Evolutionary conservation across 1,140 invertebrate genomes (phyloP).

Genomic region (Drosophila pachea): DNA sequence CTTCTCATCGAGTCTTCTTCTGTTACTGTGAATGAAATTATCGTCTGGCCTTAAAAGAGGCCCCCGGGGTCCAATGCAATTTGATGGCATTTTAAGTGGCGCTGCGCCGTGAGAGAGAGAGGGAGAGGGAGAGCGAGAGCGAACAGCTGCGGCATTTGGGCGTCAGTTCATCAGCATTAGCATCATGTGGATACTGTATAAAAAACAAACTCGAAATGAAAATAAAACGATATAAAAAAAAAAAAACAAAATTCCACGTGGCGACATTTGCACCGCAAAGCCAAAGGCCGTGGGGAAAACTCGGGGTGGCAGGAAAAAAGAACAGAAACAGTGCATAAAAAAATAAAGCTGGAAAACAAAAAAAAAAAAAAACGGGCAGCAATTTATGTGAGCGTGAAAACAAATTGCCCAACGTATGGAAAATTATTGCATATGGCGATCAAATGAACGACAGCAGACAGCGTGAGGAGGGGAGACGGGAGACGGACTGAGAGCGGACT

Average conservation of each 20-base stretch:
- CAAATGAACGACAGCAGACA: conserved; percentile 33
- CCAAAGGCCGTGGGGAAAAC: conserved; percentile 28
- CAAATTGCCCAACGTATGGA: conserved; percentile 69
- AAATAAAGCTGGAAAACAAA: not conserved
- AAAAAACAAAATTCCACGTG: conserved; percentile 40
- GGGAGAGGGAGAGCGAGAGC: too few species aligned
- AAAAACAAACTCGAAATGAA: conserved; percentile 15
- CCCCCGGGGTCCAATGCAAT: conserved; percentile 62
- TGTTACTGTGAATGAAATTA: conserved; percentile 16
- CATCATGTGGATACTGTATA: conserved; percentile 44
- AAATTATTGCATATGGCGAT: conserved; percentile 60
- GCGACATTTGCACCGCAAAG: conserved; percentile 49
- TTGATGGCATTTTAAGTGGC: conserved; percentile 71
- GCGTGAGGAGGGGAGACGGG: too few species aligned
- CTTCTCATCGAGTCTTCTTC: not conserved
- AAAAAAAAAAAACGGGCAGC: conserved; percentile 37
- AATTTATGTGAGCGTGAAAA: conserved; percentile 71
- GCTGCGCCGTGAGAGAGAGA: not conserved
- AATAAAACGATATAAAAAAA: conserved; percentile 9
- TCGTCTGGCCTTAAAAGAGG: conserved; percentile 21
- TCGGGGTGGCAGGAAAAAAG: conserved; percentile 13
- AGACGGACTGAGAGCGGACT: too few species aligned
- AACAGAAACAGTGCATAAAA: not conserved
- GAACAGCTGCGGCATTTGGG: conserved; percentile 41
- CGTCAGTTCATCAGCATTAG: conserved; percentile 56